phyloP scores from a whole-genome alignment of 1,140 invertebrate genomes.

The Globodera rostochiensis region DNA sequence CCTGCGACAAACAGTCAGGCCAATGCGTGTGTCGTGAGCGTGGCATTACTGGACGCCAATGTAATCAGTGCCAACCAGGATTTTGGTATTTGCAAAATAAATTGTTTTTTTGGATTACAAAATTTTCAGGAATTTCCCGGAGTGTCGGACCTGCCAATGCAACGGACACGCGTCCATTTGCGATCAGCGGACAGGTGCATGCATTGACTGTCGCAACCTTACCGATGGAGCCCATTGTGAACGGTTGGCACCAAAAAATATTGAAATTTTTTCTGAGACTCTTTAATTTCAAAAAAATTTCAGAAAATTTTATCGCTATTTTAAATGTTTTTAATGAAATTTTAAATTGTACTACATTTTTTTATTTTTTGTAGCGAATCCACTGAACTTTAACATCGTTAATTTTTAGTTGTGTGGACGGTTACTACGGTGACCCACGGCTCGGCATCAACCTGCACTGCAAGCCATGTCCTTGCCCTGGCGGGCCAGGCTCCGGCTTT shows the following conservation, averaged over 20 bases:
- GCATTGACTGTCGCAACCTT: conserved; percentile 82
- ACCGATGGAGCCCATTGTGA: conserved; percentile 88
- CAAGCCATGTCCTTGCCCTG: conserved; percentile 88
- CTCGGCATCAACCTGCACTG: conserved; percentile 86
- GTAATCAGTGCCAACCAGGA: conserved; percentile 89
- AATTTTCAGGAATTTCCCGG: conserved; percentile 76
- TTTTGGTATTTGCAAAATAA: conserved; percentile 74
- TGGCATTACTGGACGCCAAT: conserved; percentile 89
- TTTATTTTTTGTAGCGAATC: no score
- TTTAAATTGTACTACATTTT: no score
- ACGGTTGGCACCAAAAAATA: conserved; percentile 65
- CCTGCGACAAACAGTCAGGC: conserved; percentile 84
- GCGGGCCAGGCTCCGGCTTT: conserved; percentile 77
- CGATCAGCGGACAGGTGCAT: conserved; percentile 86
- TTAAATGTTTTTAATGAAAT: no score
- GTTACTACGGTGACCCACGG: conserved; percentile 91
- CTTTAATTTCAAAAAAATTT: neutral
- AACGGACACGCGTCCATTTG: conserved; percentile 93
- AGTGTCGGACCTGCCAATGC: conserved; percentile 90
- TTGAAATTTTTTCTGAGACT: no score
- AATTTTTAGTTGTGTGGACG: conserved; percentile 76
- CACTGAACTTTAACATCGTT: neutral
- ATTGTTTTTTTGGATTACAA: neutral
- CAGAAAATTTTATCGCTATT: no score
- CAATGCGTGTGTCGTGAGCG: conserved; percentile 85